These are phyloP conservation scores for Maniola hyperantus DNA, from an alignment of 2,888 invertebrate genomes.

Conservation along the genomic window DNA sequence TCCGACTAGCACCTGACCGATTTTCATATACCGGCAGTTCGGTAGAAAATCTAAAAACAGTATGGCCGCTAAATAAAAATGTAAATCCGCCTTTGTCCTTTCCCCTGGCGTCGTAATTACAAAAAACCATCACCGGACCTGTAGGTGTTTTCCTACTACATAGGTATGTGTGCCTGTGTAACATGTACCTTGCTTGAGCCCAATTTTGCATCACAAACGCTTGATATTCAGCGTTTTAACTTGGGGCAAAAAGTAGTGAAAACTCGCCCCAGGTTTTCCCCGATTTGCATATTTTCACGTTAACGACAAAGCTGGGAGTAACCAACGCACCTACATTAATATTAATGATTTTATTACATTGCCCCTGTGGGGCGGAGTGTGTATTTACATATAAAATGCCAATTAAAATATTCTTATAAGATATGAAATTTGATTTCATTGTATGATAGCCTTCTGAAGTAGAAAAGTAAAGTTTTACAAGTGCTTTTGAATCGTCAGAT, in stretches of 20 bases:
- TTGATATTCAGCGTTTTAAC: conserved; percentile 53
- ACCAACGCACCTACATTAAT: conserved; percentile 54
- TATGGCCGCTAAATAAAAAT: conserved; percentile 60
- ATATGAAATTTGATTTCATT: conserved; percentile 30
- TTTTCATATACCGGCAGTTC: no score
- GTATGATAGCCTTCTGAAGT: not conserved
- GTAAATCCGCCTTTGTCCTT: conserved; percentile 67
- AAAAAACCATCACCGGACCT: conserved; percentile 44
- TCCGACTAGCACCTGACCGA: no score
- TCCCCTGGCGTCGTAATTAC: conserved; percentile 55
- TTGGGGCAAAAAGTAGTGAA: conserved; percentile 49
- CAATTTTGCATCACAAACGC: conserved; percentile 76
- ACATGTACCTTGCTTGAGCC: conserved; percentile 43
- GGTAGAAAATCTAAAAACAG: conserved; percentile 25
- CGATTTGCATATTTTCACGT: conserved; percentile 66
- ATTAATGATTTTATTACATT: conserved; percentile 69
- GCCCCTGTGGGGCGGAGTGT: conserved; percentile 46
- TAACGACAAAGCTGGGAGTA: conserved; percentile 50
- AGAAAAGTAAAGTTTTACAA: not conserved
- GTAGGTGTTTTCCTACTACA: conserved; percentile 14
- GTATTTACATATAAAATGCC: conserved; percentile 42
- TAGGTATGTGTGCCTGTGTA: not conserved
- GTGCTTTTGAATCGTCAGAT: no score
- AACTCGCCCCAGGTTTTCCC: conserved; percentile 45
- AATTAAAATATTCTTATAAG: conserved; percentile 41